phyloP scores from a whole-genome alignment of 2,797 vertebrate genomes.

The Furcifer pardalis region DNA sequence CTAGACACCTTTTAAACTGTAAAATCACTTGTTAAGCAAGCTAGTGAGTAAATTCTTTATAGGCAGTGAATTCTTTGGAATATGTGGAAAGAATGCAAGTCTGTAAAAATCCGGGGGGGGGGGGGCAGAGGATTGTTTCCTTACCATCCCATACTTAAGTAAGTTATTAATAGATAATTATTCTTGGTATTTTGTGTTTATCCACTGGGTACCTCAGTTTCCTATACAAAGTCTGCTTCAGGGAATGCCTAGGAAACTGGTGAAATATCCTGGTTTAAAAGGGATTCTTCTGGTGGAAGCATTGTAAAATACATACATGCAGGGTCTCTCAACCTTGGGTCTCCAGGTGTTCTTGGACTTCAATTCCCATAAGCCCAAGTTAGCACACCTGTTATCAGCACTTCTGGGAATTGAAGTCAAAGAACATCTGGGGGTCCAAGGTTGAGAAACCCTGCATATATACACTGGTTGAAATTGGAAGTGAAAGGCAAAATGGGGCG shows the following conservation, averaged over 20 bases:
- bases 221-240: not conserved
- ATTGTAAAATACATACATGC: not conserved
- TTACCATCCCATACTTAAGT: not conserved
- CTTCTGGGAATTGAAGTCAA: too few relatives aligned
- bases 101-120: accelerated
- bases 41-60: conserved; percentile 38
- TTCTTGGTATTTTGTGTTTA: not conserved
- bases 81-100: not conserved
- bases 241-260: not conserved
- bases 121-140: conserved; percentile 11
- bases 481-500: too few relatives aligned
- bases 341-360: too few relatives aligned
- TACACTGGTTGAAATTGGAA: too few relatives aligned
- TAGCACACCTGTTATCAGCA: too few relatives aligned
- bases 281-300: not conserved
- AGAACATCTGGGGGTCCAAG: too few relatives aligned
- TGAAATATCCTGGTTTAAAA: too few relatives aligned
- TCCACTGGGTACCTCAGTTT: not conserved
- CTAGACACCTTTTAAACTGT: conserved; percentile 45
- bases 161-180: not conserved
- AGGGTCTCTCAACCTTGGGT: too few relatives aligned
- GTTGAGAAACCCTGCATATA: too few relatives aligned
- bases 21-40: conserved; percentile 47
- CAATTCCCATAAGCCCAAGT: too few relatives aligned
- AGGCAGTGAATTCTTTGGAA: not conserved